These are phyloP conservation scores for Sinohyriopsis cumingii DNA, from an alignment of 2,888 invertebrate genomes.

Conservation along the genomic window DNA sequence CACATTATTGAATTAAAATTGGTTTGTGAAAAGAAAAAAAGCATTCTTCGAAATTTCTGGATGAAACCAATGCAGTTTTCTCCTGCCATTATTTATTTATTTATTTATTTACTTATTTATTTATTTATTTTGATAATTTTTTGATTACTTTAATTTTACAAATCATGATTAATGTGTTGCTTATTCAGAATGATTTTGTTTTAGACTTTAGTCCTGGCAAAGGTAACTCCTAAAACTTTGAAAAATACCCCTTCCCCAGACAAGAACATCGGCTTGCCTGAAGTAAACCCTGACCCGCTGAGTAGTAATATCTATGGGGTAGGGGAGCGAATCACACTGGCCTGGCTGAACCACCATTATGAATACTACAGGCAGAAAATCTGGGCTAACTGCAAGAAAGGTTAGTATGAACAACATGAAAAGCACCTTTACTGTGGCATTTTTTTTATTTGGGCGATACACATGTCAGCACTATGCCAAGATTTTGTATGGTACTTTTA, in stretches of 20 bases:
- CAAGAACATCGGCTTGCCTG: conserved; percentile 56
- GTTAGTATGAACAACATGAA: conserved; percentile 29
- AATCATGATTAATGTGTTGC: not conserved
- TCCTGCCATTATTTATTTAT: too few species aligned
- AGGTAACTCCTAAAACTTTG: conserved; percentile 67
- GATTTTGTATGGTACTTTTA: not conserved
- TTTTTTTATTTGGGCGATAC: not conserved
- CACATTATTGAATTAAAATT: too few species aligned
- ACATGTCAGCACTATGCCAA: not conserved
- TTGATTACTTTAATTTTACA: not conserved
- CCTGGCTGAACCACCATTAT: conserved; percentile 72
- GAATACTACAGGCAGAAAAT: conserved; percentile 66
- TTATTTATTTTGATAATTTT: too few species aligned
- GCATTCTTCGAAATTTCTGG: too few species aligned
- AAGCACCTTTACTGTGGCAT: not conserved
- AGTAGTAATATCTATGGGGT: conserved; percentile 71
- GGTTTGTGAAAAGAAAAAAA: too few species aligned
- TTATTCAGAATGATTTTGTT: conserved; percentile 9
- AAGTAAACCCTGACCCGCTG: conserved; percentile 68
- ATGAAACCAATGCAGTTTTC: too few species aligned
- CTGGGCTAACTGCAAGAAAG: conserved; percentile 65
- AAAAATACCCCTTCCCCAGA: conserved; percentile 59
- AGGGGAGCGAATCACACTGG: conserved; percentile 68
- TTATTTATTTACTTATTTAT: too few species aligned
- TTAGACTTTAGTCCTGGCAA: conserved; percentile 66